Conservation (phyloP, 1,140 invertebrate genomes). For the Trichonephila clavipes region DNA sequence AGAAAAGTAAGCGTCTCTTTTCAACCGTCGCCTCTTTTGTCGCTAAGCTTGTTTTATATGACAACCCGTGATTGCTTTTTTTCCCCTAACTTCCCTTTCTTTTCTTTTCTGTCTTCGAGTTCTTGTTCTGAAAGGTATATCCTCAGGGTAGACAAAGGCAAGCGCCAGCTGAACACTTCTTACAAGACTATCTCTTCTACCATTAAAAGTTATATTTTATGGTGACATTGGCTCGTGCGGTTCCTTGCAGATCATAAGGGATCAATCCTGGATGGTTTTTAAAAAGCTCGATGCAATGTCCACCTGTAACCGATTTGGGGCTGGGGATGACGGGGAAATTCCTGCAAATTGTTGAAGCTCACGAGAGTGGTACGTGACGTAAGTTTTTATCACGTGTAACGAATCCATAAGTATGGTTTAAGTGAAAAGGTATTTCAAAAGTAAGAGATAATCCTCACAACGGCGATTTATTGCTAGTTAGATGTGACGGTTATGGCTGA, state of each 20-base stretch:
- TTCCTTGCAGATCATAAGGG: neutral
- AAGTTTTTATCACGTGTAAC: neutral
- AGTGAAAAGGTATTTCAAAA: conserved; percentile 3
- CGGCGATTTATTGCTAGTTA: neutral
- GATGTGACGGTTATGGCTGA: neutral
- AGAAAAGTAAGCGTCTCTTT: conserved; percentile 29
- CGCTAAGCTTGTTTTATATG: conserved; percentile 70
- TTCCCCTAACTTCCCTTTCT: neutral
- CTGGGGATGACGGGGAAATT: neutral
- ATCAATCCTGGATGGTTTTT: neutral
- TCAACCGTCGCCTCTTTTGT: conserved; percentile 52
- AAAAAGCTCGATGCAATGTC: neutral
- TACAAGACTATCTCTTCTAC: neutral
- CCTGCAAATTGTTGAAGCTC: too few relatives aligned
- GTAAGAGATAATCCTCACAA: neutral
- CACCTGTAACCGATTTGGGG: neutral
- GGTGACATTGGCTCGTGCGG: conserved; percentile 16
- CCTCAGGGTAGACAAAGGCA: neutral
- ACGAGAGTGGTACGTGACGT: neutral
- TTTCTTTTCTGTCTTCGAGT: conserved; percentile 2
- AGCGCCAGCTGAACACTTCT: neutral
- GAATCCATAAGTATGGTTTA: neutral
- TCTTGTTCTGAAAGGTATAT: neutral
- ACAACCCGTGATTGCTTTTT: conserved; percentile 40
- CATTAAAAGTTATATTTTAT: conserved; percentile 15